Base-by-base conservation (phyloP, 1,140 invertebrate genomes). In the Trachelipus rathkii region DNA sequence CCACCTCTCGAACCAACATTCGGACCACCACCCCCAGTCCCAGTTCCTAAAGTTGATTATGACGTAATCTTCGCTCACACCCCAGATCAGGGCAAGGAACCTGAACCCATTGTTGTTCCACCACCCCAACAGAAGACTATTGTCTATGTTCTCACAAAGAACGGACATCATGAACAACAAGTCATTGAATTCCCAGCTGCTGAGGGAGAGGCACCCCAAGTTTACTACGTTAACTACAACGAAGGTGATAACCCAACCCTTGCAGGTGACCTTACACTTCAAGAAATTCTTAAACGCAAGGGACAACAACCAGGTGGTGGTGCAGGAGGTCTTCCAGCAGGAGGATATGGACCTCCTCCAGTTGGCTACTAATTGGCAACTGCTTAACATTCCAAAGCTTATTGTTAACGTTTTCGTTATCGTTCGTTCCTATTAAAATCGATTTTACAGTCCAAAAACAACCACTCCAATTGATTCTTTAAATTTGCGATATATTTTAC, bases 151-250 rank as follows among this genome's bases (percentile, higher is more conserved):
- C 77, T 81, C 44, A 81, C 74, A 74, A 76, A 81, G 69, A 44
- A 73, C 8, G 50, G 76, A 45, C 46, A 60, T 21, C 70, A 73
- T 0, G 68, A 77, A 2, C 79, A 76, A 13, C 43, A 78, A 13
- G 45, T 81, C 0, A 70, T 81, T 24, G 24, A 80, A 6, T n/a
- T 80, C 6, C 79, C 79, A n/a, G 46, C 50, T n/a, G 74, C 74
- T 1, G 71, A 71, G n/a, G 50, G 71, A 23, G 71, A 75, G n/a
- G 33, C 33, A 3, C 79, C 79, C 33, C 73, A 81, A 68, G 75
- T 81, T 24, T 78, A 69, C 74, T 81, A 77, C 77, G 74, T 81
- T 71, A 76, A 78, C 24, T 81, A 81, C 74, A 77, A 66, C 4
- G 74, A 76, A 4, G 77, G 77, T 0, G 79, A 81, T 10, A 81